A percentile compares a stretch with the other conserved stretches of the same genome.
These are phyloP conservation scores for Plebejus anna DNA, from an alignment of 2,888 invertebrate genomes.

Conservation along the genomic window DNA sequence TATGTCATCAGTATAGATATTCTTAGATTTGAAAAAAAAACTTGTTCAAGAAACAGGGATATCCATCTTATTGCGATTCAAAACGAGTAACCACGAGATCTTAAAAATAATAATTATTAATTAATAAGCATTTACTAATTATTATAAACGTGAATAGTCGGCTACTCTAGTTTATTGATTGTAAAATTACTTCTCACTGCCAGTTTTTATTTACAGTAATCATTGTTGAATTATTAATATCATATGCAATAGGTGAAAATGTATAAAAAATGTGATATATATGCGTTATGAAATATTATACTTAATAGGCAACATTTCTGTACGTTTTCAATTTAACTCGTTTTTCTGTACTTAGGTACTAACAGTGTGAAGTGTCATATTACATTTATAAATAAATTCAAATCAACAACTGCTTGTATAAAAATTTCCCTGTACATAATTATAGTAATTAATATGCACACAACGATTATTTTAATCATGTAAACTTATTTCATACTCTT, in stretches of 20 bases:
- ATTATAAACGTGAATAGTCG: not conserved
- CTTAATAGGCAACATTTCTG: not conserved
- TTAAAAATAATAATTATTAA: not conserved
- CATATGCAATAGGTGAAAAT: not conserved
- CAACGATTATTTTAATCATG: not conserved
- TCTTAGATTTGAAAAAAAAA: too few relatives aligned
- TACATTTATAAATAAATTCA: too few relatives aligned
- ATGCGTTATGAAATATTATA: not conserved
- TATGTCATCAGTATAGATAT: too few relatives aligned
- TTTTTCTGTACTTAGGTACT: not conserved
- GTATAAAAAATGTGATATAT: not conserved
- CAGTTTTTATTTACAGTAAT: not conserved
- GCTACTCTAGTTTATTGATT: not conserved
- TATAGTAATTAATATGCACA: not conserved
- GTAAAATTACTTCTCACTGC: conserved; percentile 12
- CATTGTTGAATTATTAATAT: not conserved
- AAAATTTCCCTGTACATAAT: not conserved
- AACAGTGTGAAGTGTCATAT: too few relatives aligned
- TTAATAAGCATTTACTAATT: too few relatives aligned
- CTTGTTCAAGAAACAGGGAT: too few relatives aligned
- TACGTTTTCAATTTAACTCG: not conserved
- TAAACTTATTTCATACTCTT: not conserved
- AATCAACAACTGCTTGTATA: not conserved
- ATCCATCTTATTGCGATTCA: too few relatives aligned
- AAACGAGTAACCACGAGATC: not conserved